These are phyloP conservation scores for Stenotaenia linearis DNA, from an alignment of 2,888 invertebrate genomes.

Conservation along the genomic window DNA sequence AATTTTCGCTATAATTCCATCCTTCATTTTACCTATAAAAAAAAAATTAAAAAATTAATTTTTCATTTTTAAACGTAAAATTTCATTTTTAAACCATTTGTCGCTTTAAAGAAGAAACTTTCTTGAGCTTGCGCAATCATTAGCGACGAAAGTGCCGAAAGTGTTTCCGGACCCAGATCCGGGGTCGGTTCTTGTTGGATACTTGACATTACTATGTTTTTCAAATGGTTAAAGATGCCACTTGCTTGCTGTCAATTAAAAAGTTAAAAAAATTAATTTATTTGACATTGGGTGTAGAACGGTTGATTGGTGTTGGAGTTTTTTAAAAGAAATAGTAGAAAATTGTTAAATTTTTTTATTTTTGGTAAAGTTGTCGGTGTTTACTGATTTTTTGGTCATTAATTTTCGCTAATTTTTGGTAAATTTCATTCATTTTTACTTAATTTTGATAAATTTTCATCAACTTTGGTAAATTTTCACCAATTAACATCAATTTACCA, in stretches of 20 bases:
- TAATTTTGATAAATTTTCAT: too few relatives aligned
- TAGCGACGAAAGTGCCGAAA: conserved; percentile 73
- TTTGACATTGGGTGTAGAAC: too few relatives aligned
- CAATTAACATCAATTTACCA: too few relatives aligned
- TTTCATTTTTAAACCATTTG: conserved; percentile 44
- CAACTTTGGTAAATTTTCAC: too few relatives aligned
- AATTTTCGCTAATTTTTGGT: too few relatives aligned
- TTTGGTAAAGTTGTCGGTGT: too few relatives aligned
- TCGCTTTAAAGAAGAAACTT: conserved; percentile 88
- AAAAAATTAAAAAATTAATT: neutral
- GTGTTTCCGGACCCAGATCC: conserved; percentile 86
- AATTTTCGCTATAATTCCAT: conserved; percentile 82
- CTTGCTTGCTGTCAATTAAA: conserved; percentile 65
- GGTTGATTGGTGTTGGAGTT: too few relatives aligned
- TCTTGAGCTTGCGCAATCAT: conserved; percentile 99
- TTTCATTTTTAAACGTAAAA: neutral
- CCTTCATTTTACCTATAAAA: conserved; percentile 82
- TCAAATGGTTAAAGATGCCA: conserved; percentile 81
- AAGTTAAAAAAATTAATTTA: neutral
- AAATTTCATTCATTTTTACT: too few relatives aligned
- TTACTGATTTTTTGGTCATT: too few relatives aligned
- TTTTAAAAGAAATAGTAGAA: too few relatives aligned
- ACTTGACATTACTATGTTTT: conserved; percentile 59
- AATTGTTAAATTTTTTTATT: too few relatives aligned
- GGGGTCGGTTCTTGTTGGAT: conserved; percentile 94